These are phyloP conservation scores for Alectoris magna DNA, from an alignment of 2,797 vertebrate genomes.

Conservation along the genomic window DNA sequence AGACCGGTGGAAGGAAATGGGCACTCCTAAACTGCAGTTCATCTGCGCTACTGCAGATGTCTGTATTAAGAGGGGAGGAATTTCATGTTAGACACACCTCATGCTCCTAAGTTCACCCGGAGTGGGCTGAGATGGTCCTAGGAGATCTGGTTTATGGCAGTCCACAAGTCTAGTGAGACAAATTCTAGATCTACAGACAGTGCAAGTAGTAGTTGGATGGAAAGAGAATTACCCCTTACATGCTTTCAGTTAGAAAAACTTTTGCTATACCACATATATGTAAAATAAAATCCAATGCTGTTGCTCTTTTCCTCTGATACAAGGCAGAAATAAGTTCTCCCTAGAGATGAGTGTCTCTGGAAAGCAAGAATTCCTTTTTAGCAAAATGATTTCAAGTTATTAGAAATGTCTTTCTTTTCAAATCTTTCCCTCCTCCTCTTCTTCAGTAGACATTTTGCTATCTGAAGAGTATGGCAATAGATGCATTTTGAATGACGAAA, in stretches of 20 bases:
- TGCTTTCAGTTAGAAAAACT: background rate
- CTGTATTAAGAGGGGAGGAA: no score
- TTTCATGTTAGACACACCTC: no score
- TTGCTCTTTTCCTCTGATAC: background rate
- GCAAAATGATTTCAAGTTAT: background rate
- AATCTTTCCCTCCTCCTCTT: background rate
- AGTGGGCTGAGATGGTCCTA: background rate
- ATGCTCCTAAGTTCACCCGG: no score
- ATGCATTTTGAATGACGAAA: background rate
- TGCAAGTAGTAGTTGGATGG: background rate
- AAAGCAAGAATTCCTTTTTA: background rate
- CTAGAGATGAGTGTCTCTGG: background rate
- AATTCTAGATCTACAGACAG: background rate
- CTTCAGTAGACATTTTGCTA: background rate
- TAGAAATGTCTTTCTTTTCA: background rate
- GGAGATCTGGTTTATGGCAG: background rate
- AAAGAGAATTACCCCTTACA: background rate
- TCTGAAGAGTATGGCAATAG: background rate
- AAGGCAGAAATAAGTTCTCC: background rate
- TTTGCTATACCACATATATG: background rate
- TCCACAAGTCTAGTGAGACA: background rate
- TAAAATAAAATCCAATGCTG: background rate
- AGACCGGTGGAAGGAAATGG: background rate
- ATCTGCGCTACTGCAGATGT: no score
- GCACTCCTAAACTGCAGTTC: background rate